phyloP scores from a whole-genome alignment of 53 echinoderm and acorn worm genomes.

The Holothuria leucospilota region DNA sequence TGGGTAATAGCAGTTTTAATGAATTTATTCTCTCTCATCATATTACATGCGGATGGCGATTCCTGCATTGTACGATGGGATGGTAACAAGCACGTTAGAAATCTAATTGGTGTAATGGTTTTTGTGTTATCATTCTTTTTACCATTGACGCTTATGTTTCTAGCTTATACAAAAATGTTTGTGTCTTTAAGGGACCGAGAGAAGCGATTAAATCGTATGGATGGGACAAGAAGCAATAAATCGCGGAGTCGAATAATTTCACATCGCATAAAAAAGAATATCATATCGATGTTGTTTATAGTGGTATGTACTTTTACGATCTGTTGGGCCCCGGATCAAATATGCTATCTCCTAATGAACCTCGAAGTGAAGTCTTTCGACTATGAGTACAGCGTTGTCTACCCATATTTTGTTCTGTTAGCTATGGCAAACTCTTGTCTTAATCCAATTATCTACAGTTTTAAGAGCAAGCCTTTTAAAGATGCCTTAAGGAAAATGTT shows the following conservation, averaged over 20 bases:
- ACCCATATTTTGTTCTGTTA: constrained; percentile 77
- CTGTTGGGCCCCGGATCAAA: constrained; percentile 97
- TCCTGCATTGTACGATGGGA: constrained; percentile 60
- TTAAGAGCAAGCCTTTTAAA: constrained; percentile 84
- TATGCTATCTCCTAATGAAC: constrained; percentile 77
- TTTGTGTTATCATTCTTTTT: constrained; percentile 37
- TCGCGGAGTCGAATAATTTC: constrained; percentile 21
- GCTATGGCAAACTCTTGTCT: constrained; percentile 90
- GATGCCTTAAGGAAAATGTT: constrained; percentile 66
- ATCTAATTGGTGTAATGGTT: constrained; percentile 20
- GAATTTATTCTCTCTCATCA: constrained; percentile 63
- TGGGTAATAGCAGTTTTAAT: constrained; percentile 65
- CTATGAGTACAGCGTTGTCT: constrained; percentile 70
- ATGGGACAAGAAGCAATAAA: neutral
- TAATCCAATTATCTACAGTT: constrained; percentile 89
- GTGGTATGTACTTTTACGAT: constrained; percentile 84
- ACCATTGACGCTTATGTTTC: constrained; percentile 32
- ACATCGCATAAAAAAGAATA: constrained; percentile 54
- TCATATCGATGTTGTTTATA: constrained; percentile 83
- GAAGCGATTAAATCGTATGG: neutral
- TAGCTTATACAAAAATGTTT: constrained; percentile 44
- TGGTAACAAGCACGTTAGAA: constrained; percentile 4
- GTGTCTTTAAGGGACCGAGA: constrained; percentile 20
- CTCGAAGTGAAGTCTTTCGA: constrained; percentile 68
- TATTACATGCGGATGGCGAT: constrained; percentile 41